Evolutionary conservation across 2,113 vertebrate genomes (phyloP).

Genomic region (Macaca fascicularis): T2T-MFA8v1.1 NC_088376.1:83272501-83273000

Average conservation of each 20-base stretch:
- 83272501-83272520: background rate
- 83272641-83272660: too few species aligned
- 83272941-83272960: background rate
- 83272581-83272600: fast-evolving
- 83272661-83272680: too few species aligned
- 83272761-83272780: too few species aligned
- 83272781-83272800: too few species aligned
- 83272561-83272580: background rate
- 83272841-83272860: too few species aligned
- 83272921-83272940: constrained; percentile 7
- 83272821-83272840: too few species aligned
- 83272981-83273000: constrained; percentile 4
- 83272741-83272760: too few species aligned
- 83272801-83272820: too few species aligned
- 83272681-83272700: too few species aligned
- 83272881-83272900: background rate
- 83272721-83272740: fast-evolving
- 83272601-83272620: too few species aligned
- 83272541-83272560: background rate
- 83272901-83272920: background rate
- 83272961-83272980: constrained; percentile 3
- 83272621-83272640: too few species aligned
- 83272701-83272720: too few species aligned
- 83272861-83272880: background rate
- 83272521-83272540: background rate